These are phyloP conservation scores for Acleris laterana DNA, from an alignment of 2,888 invertebrate genomes.

Conservation along the genomic window DNA sequence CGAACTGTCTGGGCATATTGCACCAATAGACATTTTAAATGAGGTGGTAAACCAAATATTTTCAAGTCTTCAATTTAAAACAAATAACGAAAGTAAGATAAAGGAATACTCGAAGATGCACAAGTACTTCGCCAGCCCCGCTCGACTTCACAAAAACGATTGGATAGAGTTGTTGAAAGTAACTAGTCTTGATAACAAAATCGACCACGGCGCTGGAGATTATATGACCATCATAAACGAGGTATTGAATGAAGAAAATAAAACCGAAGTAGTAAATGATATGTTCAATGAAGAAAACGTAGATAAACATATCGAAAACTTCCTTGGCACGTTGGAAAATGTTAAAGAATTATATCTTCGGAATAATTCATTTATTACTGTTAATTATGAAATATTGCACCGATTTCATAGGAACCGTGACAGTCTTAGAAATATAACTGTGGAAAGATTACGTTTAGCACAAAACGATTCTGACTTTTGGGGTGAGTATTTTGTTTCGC, in stretches of 20 bases:
- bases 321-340: conserved; percentile 1
- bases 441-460: conserved; percentile 35
- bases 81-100: neutral
- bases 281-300: conserved; percentile 20
- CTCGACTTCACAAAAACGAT: conserved; percentile 53
- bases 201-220: conserved; percentile 46
- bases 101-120: conserved; percentile 56
- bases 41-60: conserved; percentile 56
- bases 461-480: conserved; percentile 26
- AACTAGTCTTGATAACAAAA: conserved; percentile 50
- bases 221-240: conserved; percentile 59
- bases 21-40: conserved; percentile 18
- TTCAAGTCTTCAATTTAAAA: conserved; percentile 47
- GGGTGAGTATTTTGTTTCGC: no score
- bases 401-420: conserved; percentile 38
- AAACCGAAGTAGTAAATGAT: conserved; percentile 36
- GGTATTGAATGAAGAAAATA: conserved; percentile 53
- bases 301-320: conserved; percentile 16
- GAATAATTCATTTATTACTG: conserved; percentile 32
- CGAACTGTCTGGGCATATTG: neutral
- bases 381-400: conserved; percentile 47
- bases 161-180: conserved; percentile 54
- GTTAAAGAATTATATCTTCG: conserved; percentile 11
- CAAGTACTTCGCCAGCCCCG: conserved; percentile 57
- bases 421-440: conserved; percentile 23